A percentile compares a stretch with the other conserved stretches of the same genome.
Evolutionary conservation across 2,113 vertebrate genomes (phyloP).

Genomic region (Gobius niger): DNA sequence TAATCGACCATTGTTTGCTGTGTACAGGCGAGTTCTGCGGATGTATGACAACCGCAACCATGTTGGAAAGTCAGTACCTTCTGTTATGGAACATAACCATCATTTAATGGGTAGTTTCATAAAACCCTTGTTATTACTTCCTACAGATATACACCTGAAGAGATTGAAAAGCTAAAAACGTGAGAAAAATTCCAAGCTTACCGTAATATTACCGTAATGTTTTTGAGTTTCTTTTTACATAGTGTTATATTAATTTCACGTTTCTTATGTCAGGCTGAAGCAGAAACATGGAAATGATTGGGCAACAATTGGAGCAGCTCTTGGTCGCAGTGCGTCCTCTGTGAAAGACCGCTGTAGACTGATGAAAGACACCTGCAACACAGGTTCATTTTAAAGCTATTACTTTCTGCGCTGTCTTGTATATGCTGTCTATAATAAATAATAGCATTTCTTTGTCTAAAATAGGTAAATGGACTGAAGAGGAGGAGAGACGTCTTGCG

Average conservation of each 20-base stretch:
- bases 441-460: background rate
- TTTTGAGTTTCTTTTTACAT: background rate
- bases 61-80: slow-evolving; percentile 91
- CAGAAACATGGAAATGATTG: slow-evolving; percentile 97
- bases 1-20: slow-evolving; percentile 95
- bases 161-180: slow-evolving; percentile 96
- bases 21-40: slow-evolving; percentile 94
- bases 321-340: slow-evolving; percentile 95
- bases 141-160: slow-evolving; percentile 88
- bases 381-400: slow-evolving; percentile 76
- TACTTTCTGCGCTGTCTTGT: background rate
- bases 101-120: background rate
- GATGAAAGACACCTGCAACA: slow-evolving; percentile 99
- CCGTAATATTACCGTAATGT: no score
- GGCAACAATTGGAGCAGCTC: slow-evolving; percentile 95
- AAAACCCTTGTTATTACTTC: background rate
- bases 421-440: background rate
- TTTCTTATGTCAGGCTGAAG: slow-evolving; percentile 79
- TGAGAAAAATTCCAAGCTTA: slow-evolving; percentile 75
- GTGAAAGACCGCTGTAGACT: slow-evolving; percentile 96
- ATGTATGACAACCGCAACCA: slow-evolving; percentile 99
- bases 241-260: background rate
- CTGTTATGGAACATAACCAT: background rate
- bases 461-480: slow-evolving; percentile 96
- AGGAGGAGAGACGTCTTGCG: slow-evolving; percentile 91